Evolutionary conservation across 1,140 invertebrate genomes (phyloP).

Genomic region (Mya arenaria): DNA sequence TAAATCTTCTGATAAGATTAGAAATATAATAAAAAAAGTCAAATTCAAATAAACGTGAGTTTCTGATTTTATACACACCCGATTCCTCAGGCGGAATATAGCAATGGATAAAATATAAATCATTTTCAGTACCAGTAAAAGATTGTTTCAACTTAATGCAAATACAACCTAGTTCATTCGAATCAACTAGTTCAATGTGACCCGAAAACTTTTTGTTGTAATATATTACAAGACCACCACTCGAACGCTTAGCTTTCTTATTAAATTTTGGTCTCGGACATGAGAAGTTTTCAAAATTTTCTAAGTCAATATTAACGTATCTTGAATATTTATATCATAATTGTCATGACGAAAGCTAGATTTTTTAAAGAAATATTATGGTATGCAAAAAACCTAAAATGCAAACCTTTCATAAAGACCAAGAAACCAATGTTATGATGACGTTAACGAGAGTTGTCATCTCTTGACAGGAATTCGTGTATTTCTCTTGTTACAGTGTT

Average conservation of each 20-base stretch:
- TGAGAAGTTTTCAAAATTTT: background rate
- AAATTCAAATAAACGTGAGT: constrained; percentile 18
- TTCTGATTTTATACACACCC: background rate
- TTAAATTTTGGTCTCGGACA: constrained; percentile 25
- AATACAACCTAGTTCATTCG: background rate
- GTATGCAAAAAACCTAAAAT: no score
- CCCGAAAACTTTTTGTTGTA: background rate
- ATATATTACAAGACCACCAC: constrained; percentile 16
- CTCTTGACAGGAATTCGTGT: background rate
- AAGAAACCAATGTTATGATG: no score
- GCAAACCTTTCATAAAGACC: no score
- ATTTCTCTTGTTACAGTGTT: background rate
- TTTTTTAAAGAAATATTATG: no score
- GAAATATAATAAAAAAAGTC: constrained; percentile 20
- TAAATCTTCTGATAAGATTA: constrained; percentile 8
- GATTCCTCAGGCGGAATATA: constrained; percentile 4
- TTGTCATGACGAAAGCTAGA: no score
- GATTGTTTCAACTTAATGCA: constrained; percentile 2
- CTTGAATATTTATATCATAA: no score
- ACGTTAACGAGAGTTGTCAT: constrained; percentile 37
- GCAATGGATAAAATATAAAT: background rate
- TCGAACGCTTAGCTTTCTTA: constrained; percentile 3
- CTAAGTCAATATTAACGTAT: constrained; percentile 8
- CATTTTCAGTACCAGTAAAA: constrained; percentile 1
- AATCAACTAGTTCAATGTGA: constrained; percentile 8